Conservation (phyloP, 2,888 invertebrate species). For the Tanypteryx hageni region DNA sequence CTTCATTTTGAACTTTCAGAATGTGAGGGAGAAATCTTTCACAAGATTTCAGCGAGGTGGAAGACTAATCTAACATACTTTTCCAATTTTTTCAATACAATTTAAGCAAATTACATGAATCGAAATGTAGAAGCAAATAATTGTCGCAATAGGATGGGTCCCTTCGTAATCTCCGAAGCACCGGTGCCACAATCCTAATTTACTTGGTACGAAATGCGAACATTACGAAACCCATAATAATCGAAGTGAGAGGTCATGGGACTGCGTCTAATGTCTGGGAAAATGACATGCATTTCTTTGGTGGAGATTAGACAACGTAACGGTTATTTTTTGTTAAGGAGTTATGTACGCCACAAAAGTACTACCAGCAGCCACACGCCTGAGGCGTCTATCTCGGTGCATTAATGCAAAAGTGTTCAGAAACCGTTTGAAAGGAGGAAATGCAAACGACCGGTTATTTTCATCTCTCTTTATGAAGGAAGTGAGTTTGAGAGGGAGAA, state of each 20-base stretch:
- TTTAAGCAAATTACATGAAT: no score
- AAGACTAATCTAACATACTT: no score
- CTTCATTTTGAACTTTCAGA: no score
- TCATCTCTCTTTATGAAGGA: background rate
- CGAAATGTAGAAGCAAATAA: background rate
- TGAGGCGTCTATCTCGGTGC: background rate
- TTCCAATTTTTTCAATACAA: no score
- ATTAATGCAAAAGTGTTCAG: constrained; percentile 28
- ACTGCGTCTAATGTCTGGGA: background rate
- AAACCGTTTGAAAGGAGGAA: constrained; percentile 13
- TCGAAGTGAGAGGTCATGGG: background rate
- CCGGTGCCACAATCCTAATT: background rate
- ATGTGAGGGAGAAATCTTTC: no score
- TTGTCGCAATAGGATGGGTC: background rate
- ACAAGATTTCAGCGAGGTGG: no score
- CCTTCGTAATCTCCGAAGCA: background rate
- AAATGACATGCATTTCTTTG: constrained; percentile 11
- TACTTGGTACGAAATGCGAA: background rate
- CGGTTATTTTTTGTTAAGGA: constrained; percentile 3
- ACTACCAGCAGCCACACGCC: background rate
- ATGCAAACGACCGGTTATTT: background rate
- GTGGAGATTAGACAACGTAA: background rate
- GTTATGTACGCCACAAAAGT: background rate
- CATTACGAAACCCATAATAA: background rate
- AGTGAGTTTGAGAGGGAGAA: no score